Evolutionary conservation across 2,888 invertebrate species (phyloP), one percentile per base, ranked within the genome.

Genomic region (Sphaeridia pumilis): DNA sequence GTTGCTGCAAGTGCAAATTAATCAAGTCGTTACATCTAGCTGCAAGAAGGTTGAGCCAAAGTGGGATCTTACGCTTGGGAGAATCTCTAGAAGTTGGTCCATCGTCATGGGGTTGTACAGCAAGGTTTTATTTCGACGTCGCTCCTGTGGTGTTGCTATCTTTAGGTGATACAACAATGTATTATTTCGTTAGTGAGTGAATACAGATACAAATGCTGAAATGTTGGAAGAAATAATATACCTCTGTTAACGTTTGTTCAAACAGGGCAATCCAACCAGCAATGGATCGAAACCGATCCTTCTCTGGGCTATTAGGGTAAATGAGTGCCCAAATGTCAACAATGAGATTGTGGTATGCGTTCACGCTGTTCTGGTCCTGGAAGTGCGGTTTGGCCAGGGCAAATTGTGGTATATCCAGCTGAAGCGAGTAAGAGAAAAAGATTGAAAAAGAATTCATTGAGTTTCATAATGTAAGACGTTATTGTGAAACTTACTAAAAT

Each of bases 91-190:
- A 34, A 94, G 70, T 63, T 92, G 78, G 2, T 72, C 70, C 7
- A 93, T 73, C 0, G 83, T 84, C 81, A 87, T 87, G 7, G 88
- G 84, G 67, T 94, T 92, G 74, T 93, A 93, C 10, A 92, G 75
- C 59, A 82, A 81, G 3, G 87, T 83, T 5, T 87, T 86, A 69
- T 94, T 90, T 58, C 93, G 79, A 46, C 93, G 79, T 71, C 92
- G 84, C 69, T 93, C 93, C 65, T 83, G 79, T 4, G 89, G 87
- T 68, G 85, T 74, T 4, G 87, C 87, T 66, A 85, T 86, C 86
- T 87, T 50, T 20, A 24, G 28, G 31, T 17, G 25, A 22, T 21
- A 24, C 4, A 43, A 22, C 4, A 41, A 7, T 41, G 7, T 14
- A 41, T 7, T 12, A 41, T 10, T 41, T 41, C 17, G 5, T 14